Base-by-base conservation (phyloP, 2,888 invertebrate species). In the Timandra comae region DNA sequence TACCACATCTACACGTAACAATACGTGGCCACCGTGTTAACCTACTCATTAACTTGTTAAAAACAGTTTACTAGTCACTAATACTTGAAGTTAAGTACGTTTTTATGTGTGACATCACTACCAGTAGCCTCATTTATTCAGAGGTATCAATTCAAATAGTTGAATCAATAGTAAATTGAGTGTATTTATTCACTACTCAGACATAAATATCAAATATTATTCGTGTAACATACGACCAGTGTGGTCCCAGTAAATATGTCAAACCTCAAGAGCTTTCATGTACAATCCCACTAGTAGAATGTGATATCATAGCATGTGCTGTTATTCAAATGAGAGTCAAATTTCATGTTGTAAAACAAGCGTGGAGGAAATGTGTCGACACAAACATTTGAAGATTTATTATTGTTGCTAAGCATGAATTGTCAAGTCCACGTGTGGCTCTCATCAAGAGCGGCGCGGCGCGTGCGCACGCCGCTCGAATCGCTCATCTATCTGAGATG, bases 251-350 rank as follows among this genome's bases (percentile, higher is more conserved):
- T 54, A 62, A 59, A 62, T 54, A 58, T 60, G 58, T 54, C 52
- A 49, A 57, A 49, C 53, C 43, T 47, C 54, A 49, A 57, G 51
- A 53, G 50, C 50, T 52, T 55, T 51, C 49, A 49, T 55, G 47
- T 59, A 54, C 52, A 52, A 59, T 63, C 52, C 49, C 48, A 52
- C 59, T 61, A 62, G 57, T 70, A 67, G 72, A 76, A 75, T 59
- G 57, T 60, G 62, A 71, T 70, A 66, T 56, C 59, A 52, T 56
- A 66, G 56, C 59, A 52, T 56, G 54, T 61, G 61, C 63, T 63
- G 65, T 67, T 71, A 76, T 67, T 72, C 68, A 66, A 68, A 62
- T 67, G 58, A 67, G 72, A 54, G 50, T 81, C 73, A 62, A 69
- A 75, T 80, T 79, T 71, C 75, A 63, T 66, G 54, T 64, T 50